These are phyloP conservation scores for Crotalus horridus DNA, from an alignment of 2,113 vertebrate genomes.

Conservation along the genomic window DNA sequence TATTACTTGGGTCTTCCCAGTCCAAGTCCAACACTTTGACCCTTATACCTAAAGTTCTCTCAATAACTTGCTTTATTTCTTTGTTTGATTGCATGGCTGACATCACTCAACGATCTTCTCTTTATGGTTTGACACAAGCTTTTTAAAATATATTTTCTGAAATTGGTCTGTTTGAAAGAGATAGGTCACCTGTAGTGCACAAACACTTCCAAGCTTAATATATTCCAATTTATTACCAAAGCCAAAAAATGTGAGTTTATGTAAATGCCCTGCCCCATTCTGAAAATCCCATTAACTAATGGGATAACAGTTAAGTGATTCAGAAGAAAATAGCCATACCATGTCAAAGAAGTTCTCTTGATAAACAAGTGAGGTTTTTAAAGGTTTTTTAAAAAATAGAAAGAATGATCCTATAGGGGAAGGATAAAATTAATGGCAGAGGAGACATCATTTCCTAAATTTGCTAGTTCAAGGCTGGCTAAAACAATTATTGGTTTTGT, in stretches of 20 bases:
- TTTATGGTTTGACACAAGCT: background rate
- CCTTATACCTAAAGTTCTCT: background rate
- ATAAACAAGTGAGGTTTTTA: background rate
- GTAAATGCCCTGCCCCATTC: background rate
- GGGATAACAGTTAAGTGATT: background rate
- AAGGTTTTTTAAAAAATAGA: background rate
- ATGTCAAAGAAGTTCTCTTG: background rate
- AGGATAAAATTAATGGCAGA: background rate
- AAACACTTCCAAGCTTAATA: background rate
- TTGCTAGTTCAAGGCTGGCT: background rate
- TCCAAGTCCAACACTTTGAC: background rate
- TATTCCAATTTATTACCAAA: background rate
- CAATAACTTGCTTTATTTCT: background rate
- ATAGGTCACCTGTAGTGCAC: background rate
- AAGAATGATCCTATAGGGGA: background rate
- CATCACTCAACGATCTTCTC: background rate
- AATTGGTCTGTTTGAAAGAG: too few species aligned
- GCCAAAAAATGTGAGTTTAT: background rate
- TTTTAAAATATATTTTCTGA: background rate
- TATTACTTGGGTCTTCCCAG: background rate
- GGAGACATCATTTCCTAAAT: background rate
- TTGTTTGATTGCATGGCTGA: background rate
- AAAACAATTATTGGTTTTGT: background rate
- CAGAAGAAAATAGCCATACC: background rate
- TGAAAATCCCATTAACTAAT: background rate